phyloP scores from a whole-genome alignment of 2,113 vertebrate genomes.

The Microcebus ravelobensis region DNA sequence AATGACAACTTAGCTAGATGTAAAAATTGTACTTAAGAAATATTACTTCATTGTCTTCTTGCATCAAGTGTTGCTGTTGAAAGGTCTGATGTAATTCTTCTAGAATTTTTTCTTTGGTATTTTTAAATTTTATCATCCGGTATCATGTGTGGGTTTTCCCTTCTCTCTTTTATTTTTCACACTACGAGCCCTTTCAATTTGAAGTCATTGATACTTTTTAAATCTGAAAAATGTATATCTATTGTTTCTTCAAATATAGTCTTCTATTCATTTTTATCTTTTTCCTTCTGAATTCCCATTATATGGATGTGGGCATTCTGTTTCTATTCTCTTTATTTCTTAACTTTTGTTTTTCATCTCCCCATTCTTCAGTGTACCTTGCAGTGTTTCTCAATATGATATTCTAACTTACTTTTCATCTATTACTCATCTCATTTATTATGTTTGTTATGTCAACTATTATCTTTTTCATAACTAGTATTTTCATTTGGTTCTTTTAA shows the following conservation, averaged over 20 bases:
- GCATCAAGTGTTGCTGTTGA: background rate
- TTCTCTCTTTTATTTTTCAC: background rate
- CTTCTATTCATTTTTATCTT: background rate
- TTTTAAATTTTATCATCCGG: background rate
- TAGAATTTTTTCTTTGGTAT: background rate
- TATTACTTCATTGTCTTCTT: background rate
- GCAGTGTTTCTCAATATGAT: background rate
- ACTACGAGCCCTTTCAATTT: background rate
- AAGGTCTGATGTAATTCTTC: background rate
- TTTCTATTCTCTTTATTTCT: background rate
- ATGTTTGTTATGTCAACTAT: background rate
- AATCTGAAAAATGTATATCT: background rate
- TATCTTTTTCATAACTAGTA: background rate
- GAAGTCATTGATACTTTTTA: conserved; percentile 5
- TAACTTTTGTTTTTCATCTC: background rate
- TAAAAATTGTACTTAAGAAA: conserved; percentile 13
- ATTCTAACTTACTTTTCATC: background rate
- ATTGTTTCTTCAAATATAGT: background rate
- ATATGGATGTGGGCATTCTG: background rate
- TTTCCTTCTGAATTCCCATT: background rate
- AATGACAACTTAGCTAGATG: background rate
- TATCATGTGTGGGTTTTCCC: background rate
- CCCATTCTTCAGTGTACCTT: background rate
- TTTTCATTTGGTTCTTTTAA: background rate
- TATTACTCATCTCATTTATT: background rate